Percentiles rank a stretch among this genome's conserved stretches.
Evolutionary conservation across 2,113 vertebrate species (phyloP).

Genomic region (Todiramphus chloris): DNA sequence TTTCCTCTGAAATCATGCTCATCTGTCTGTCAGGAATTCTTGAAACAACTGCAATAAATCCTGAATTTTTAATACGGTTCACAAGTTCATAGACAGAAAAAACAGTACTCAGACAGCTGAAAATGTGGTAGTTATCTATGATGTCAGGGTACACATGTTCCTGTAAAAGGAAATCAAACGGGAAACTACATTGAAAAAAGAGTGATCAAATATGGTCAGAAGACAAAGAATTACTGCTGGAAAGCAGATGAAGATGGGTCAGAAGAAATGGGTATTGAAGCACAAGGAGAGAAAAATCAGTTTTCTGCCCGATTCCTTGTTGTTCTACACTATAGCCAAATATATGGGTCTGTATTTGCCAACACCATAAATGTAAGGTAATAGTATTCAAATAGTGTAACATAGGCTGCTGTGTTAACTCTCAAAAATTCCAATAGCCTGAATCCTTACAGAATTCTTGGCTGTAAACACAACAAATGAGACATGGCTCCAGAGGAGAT

Average conservation of each 20-base stretch:
- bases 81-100: slow-evolving; percentile 47
- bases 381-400: not conserved
- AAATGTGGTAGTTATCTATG: not conserved
- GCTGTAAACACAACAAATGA: not conserved
- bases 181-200: not conserved
- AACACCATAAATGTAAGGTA: not conserved
- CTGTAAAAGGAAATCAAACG: slow-evolving; percentile 7
- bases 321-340: not conserved
- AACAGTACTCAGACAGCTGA: not conserved
- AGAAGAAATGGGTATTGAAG: not conserved
- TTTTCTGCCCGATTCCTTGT: not conserved
- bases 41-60: slow-evolving; percentile 50
- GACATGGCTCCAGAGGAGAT: not conserved
- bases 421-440: not conserved
- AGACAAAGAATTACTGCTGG: not conserved
- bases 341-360: not conserved
- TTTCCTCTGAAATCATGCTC: slow-evolving; percentile 28
- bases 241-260: not conserved
- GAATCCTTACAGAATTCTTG: not conserved
- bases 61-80: slow-evolving; percentile 57
- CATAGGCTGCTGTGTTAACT: not conserved
- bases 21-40: slow-evolving; percentile 14
- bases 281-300: not conserved
- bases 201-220: not conserved
- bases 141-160: slow-evolving; percentile 1